Conservation (phyloP, 1,140 invertebrate genomes). For the Calephelis virginiensis region DNA sequence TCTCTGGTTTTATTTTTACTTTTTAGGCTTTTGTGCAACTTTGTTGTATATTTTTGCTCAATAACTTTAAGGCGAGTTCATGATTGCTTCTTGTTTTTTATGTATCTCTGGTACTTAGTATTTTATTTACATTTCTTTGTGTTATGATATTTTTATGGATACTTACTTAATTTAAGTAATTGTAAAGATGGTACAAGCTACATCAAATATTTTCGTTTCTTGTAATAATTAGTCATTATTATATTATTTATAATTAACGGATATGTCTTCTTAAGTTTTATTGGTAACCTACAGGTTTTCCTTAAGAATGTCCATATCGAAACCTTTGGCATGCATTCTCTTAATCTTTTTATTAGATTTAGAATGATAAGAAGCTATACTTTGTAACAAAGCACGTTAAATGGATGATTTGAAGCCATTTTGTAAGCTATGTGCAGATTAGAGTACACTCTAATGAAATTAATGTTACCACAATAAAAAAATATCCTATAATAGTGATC, state of each 20-base stretch:
- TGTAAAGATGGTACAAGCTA: background rate
- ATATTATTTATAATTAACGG: background rate
- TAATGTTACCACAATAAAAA: too few species aligned
- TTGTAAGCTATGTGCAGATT: background rate
- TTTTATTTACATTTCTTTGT: too few species aligned
- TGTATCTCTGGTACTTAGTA: too few species aligned
- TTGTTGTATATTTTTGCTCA: background rate
- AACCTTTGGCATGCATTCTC: background rate
- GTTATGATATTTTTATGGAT: too few species aligned
- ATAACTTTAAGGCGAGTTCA: too few species aligned
- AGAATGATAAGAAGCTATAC: background rate
- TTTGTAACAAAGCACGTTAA: background rate
- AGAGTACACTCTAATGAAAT: too few species aligned
- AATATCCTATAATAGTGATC: too few species aligned
- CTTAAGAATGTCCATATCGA: background rate
- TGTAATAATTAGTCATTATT: background rate
- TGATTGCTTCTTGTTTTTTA: too few species aligned
- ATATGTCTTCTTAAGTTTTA: background rate
- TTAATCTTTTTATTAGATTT: slow-evolving; percentile 8
- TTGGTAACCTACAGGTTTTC: slow-evolving; percentile 1
- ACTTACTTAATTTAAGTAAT: background rate
- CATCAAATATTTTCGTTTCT: background rate
- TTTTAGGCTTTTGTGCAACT: background rate
- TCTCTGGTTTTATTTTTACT: slow-evolving; percentile 30
- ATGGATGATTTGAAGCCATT: slow-evolving; percentile 1